Base-by-base conservation (phyloP, 2,797 vertebrate genomes). In the Amblyraja radiata region DNA sequence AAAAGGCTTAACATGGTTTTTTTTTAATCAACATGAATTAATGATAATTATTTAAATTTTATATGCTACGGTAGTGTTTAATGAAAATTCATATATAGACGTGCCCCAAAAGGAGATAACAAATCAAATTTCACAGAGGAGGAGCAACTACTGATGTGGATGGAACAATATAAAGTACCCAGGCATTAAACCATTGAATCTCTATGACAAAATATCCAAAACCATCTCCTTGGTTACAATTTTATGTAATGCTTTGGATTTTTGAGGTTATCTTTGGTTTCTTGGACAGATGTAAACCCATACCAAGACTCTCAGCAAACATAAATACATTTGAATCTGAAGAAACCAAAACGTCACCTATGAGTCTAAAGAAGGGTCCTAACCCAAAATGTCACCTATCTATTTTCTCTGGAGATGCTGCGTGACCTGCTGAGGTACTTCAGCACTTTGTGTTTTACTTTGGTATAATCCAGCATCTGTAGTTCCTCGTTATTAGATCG, bases 61-160 rank as follows among this genome's bases (percentile, higher is more conserved):
- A 65, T 32, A 25, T 1, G 61, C 84, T 65, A 9, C 16, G 16
- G 83, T 14, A 88, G 28, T 18, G n/a, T 68, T 88, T 68, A 65
- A n/a, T 88, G 61, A 65, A 88, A 88, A 32, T 65, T 88, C 21
- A 88, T 68, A 61, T 88, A 18, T 1, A 9, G n/a, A 65, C 84
- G 36, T 88, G n/a, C 32, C 84, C 58, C n/a, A 36, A 36, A 63
- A 88, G n/a, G 84, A 65, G 16, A 18, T 16, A 65, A 86, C 61
- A 36, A 65, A 88, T 88, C 65, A 68, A 65, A 88, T n/a, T 88
- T 88, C 84, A 86, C 83, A 68, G 11, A 63, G 28, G 14, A 88
- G 28, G 36, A 88, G 84, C 65, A 88, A 36, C n/a, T 36, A 21
- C 7, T n/a, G 36, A 32, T 65, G n/a, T 6, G 28, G 83, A 86